phyloP scores from a whole-genome alignment of 2,888 invertebrate genomes.

The Thecophora atra region DNA sequence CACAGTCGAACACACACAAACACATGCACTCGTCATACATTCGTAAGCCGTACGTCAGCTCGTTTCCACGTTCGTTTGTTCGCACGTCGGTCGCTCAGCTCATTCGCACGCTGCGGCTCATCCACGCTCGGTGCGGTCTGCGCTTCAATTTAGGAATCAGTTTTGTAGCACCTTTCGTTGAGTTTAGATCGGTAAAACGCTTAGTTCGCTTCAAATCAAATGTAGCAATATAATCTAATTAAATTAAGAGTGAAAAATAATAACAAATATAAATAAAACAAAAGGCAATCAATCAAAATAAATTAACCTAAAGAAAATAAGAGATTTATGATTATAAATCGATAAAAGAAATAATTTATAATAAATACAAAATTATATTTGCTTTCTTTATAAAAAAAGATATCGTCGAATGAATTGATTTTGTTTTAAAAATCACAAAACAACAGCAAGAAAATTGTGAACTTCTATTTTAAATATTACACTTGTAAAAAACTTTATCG shows the following conservation, averaged over 20 bases:
- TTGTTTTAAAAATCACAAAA: conserved; percentile 58
- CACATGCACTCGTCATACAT: conserved; percentile 42
- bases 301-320: conserved; percentile 35
- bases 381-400: conserved; percentile 10
- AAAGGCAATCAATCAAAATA: conserved; percentile 39
- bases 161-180: conserved; percentile 62
- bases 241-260: conserved; percentile 27
- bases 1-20: conserved; percentile 30
- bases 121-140: conserved; percentile 24
- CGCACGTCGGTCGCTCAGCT: conserved; percentile 24
- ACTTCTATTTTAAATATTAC: neutral
- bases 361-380: neutral
- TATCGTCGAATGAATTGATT: conserved; percentile 51
- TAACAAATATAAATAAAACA: conserved; percentile 39
- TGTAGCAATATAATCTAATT: conserved; percentile 19
- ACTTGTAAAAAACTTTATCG: too few species aligned
- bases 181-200: conserved; percentile 54
- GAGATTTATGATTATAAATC: conserved; percentile 25
- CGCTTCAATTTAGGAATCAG: conserved; percentile 50
- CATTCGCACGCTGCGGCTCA: conserved; percentile 30
- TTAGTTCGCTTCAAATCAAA: conserved; percentile 35
- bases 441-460: conserved; percentile 7
- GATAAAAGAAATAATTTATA: conserved; percentile 1
- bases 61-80: conserved; percentile 40
- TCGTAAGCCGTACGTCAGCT: conserved; percentile 27